Conservation (phyloP, 2,888 invertebrate species). For the Tinea pellionella region DNA sequence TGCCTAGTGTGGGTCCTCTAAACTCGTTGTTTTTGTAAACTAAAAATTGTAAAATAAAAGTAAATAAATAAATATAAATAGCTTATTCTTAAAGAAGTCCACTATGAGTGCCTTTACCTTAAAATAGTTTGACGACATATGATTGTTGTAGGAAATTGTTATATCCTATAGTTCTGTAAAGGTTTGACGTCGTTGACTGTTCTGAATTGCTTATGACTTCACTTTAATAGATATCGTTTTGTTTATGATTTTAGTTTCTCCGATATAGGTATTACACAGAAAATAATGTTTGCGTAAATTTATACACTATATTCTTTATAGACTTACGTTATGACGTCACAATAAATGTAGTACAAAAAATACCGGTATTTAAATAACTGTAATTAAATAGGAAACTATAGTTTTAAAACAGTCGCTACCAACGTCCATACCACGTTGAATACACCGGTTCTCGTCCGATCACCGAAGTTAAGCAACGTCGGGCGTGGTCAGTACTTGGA, state of each 20-base stretch:
- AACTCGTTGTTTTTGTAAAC: no score
- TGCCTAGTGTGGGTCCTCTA: no score
- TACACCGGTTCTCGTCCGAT: conserved; percentile 27
- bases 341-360: no score
- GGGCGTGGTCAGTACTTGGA: conserved; percentile 26
- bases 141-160: conserved; percentile 8
- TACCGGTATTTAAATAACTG: neutral
- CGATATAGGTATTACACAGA: neutral
- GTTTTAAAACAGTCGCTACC: conserved; percentile 15
- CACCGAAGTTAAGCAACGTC: conserved; percentile 27
- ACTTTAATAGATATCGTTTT: neutral
- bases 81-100: no score
- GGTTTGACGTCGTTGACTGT: neutral
- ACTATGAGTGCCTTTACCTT: neutral
- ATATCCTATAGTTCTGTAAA: neutral
- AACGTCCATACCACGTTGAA: conserved; percentile 26
- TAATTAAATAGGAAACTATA: neutral
- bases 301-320: no score
- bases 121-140: neutral
- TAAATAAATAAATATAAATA: no score
- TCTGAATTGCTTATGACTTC: neutral
- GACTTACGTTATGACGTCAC: no score
- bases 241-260: neutral
- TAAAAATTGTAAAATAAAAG: no score
- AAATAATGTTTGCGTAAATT: no score